Evolutionary conservation across 2,113 vertebrate genomes (phyloP).

Genomic region (Calcarius ornatus): DNA sequence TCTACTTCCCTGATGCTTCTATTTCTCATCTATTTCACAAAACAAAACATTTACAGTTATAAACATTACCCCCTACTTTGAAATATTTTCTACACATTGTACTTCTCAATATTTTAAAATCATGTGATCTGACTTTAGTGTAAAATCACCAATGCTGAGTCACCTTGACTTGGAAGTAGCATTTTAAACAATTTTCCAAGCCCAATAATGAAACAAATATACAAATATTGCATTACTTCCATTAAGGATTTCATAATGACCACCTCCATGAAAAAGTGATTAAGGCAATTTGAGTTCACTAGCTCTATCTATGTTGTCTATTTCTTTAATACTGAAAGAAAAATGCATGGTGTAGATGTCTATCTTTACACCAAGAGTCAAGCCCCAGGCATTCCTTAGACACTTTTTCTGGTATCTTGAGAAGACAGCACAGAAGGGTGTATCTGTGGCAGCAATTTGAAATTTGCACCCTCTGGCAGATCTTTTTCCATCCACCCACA

Average conservation of each 20-base stretch:
- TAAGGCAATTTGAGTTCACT: constrained; percentile 29
- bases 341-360: background rate
- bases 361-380: constrained; percentile 15
- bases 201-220: background rate
- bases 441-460: constrained; percentile 38
- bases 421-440: constrained; percentile 52
- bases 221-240: background rate
- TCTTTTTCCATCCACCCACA: constrained; percentile 44
- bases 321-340: constrained; percentile 12
- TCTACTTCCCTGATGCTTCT: background rate
- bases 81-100: background rate
- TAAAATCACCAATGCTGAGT: background rate
- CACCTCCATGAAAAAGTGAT: background rate
- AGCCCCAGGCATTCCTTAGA: constrained; percentile 44
- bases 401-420: constrained; percentile 47
- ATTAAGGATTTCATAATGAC: background rate
- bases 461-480: constrained; percentile 54
- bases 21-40: background rate
- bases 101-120: background rate
- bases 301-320: background rate
- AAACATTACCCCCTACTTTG: background rate
- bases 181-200: background rate
- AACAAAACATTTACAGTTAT: background rate
- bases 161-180: background rate
- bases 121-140: background rate